Base-by-base conservation (phyloP, 2,113 vertebrate genomes). In the Ctenomys sociabilis region DNA sequence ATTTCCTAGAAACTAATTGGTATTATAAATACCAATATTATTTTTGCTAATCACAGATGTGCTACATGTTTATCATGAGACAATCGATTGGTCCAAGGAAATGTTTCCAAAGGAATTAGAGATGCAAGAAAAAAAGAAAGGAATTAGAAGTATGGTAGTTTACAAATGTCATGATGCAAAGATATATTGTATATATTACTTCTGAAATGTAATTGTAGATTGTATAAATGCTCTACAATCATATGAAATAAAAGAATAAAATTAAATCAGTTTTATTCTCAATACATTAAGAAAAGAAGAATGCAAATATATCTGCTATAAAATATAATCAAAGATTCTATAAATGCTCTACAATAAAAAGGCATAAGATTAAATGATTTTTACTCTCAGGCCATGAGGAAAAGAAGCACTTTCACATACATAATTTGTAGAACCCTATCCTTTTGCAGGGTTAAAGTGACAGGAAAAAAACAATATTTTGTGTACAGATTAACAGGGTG, bases 11-110 rank as follows among this genome's bases (percentile, higher is more conserved):
- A 57, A 85, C 22, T 43, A 73, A 96, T 22, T 49, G 24, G 11
- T 82, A 68, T 94, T 90, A 93, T 37, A 95, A 21, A 96, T 78
- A 84, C 16, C 37, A 49, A 66, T 77, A 80, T 70, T 85, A 94
- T 96, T 97, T 96, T 68, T 94, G 84, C 52, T 96, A 91, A 91
- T 97, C 97, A 97, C 52, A 61, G 97, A 77, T 96, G 28, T 21
- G 3, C 80, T 75, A 75, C 3, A 87, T 86, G 32, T 77, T 93
- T 78, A 98, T 52, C 2, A 89, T 3, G 64, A 10, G 63, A 95
- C 3, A 59, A 7, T 35, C 95, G 54, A 19, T 4, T 84, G 96
- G 72, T 9, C 17, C 49, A 86, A 85, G 3, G 5, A 49, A 70
- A 66, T 2, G 32, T 89, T 63, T 78, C 37, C 81, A 17, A 57